Percentiles rank a stretch among this genome's conserved stretches.
phyloP scores from a whole-genome alignment of 2,888 invertebrate genomes.

The Baronia brevicornis region DNA sequence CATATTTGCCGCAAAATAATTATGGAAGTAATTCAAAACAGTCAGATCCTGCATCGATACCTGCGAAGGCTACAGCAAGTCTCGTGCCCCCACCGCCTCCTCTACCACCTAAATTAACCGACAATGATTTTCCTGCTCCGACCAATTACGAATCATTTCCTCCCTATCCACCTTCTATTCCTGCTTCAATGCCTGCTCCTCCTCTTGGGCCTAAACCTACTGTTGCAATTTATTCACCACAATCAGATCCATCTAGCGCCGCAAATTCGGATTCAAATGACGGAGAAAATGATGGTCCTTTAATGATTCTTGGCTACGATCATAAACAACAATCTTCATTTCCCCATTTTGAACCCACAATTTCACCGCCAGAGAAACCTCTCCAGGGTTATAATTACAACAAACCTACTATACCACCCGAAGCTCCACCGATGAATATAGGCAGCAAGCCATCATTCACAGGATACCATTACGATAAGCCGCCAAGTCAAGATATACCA shows the following conservation, averaged over 20 bases:
- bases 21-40: constrained; percentile 53
- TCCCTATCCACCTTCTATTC: constrained; percentile 42
- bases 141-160: constrained; percentile 60
- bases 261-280: constrained; percentile 2
- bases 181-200: constrained; percentile 19
- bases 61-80: constrained; percentile 41
- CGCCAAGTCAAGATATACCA: constrained; percentile 9
- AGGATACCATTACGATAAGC: constrained; percentile 18
- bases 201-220: constrained; percentile 22
- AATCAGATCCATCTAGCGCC: constrained; percentile 12
- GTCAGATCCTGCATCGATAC: constrained; percentile 28
- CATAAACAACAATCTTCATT: constrained; percentile 48
- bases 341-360: constrained; percentile 38
- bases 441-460: constrained; percentile 11
- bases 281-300: constrained; percentile 29
- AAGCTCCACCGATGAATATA: constrained; percentile 25
- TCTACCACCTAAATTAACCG: constrained; percentile 39
- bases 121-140: constrained; percentile 50
- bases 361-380: constrained; percentile 43
- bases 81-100: constrained; percentile 56
- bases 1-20: constrained; percentile 52
- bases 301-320: constrained; percentile 43
- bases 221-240: constrained; percentile 20
- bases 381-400: constrained; percentile 44
- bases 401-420: too few species aligned